Evolutionary conservation across 1,140 invertebrate genomes (phyloP).

Genomic region (Ostrea edulis): DNA sequence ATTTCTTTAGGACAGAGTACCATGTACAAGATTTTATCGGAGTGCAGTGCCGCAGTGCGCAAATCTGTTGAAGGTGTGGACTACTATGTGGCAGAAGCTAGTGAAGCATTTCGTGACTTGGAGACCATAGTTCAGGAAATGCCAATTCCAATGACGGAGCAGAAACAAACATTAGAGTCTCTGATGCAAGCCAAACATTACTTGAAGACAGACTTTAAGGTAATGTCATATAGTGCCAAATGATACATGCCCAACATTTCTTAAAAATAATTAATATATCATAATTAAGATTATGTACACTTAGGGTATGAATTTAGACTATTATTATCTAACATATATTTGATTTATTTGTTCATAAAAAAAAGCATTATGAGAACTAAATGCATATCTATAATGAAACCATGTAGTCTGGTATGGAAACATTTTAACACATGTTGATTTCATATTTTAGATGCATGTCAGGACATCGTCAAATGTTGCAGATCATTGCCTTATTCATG

Average conservation of each 20-base stretch:
- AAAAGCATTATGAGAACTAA: too few relatives aligned
- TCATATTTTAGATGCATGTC: neutral
- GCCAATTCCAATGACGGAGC: neutral
- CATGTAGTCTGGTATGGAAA: too few relatives aligned
- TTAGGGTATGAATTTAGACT: too few relatives aligned
- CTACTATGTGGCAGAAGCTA: conserved; percentile 39
- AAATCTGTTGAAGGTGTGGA: conserved; percentile 42
- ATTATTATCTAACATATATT: too few relatives aligned
- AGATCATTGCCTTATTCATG: conserved; percentile 40
- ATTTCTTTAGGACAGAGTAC: neutral
- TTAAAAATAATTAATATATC: too few relatives aligned
- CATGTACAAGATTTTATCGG: conserved; percentile 36
- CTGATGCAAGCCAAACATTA: conserved; percentile 17
- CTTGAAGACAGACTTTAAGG: neutral
- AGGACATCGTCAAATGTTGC: conserved; percentile 20
- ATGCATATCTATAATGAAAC: too few relatives aligned
- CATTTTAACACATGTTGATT: too few relatives aligned
- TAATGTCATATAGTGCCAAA: conserved; percentile 13
- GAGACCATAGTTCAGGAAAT: conserved; percentile 14
- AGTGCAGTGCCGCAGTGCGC: conserved; percentile 25
- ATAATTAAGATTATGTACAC: too few relatives aligned
- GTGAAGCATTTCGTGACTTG: conserved; percentile 14
- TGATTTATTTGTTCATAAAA: too few relatives aligned
- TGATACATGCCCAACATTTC: too few relatives aligned
- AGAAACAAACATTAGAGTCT: neutral